Base-by-base conservation (phyloP, 2,888 invertebrate species). In the Caenorhabditis afra region DNA sequence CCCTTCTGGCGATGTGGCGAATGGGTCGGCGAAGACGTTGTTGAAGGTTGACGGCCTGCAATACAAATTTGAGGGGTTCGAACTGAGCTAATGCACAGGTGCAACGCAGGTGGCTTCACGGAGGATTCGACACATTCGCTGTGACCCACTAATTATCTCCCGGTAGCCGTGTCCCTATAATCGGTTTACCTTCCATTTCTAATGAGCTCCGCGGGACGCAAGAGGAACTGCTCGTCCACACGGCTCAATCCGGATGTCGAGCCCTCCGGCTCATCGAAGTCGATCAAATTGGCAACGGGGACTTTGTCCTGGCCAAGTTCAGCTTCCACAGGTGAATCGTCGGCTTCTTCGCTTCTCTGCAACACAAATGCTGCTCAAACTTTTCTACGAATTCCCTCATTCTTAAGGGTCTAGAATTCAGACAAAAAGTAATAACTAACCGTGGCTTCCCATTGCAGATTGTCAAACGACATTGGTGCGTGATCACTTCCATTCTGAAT, bases 391-490 rank as follows among this genome's bases (percentile, higher is more conserved):
- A n/a, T n/a, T n/a, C n/a, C n/a, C n/a, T n/a, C n/a, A n/a, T n/a
- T n/a, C n/a, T n/a, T n/a, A n/a, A n/a, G n/a, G n/a, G n/a, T n/a
- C n/a, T n/a, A n/a, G n/a, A n/a, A n/a, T n/a, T n/a, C n/a, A n/a
- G n/a, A n/a, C n/a, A n/a, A n/a, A n/a, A n/a, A n/a, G n/a, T n/a
- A n/a, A n/a, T n/a, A n/a, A n/a, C 47, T 23, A 29, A 74, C 75
- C 62, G 71, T 29, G 11, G 65, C 49, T 22, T 83, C 78, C 85
- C 85, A 85, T 61, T 85, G 85, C 4, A 82, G 49, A 57, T 85
- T 85, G 18, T 83, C 85, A 57, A 85, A 85, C 2, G 83, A 83
- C 57, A 85, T 71, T 44, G 84, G 80, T 12, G 62, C n/a, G 4
- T 53, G 53, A 14, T 74, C 74, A 3, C 16, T 16, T n/a, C 64